phyloP scores from a whole-genome alignment of 23 tunicate species.

The Phallusia fumigata region DNA sequence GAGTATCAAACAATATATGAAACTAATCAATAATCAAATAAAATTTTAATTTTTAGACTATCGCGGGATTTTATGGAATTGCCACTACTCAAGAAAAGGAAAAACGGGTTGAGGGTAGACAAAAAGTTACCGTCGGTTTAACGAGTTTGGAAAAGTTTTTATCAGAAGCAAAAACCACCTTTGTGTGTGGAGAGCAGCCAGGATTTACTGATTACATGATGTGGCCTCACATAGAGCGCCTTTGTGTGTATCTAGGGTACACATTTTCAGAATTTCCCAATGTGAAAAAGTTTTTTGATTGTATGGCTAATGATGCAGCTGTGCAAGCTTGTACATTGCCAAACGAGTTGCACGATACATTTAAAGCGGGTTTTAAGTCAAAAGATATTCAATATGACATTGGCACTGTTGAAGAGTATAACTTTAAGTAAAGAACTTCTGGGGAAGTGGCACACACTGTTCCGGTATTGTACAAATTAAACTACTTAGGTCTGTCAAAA shows the following conservation, averaged over 20 bases:
- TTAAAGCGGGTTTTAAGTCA: neutral
- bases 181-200: slow-evolving; percentile 23
- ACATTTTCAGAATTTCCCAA: neutral
- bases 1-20: no score
- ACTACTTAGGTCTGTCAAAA: no score
- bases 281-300: neutral
- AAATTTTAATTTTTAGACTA: neutral
- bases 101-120: neutral
- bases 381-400: slow-evolving; percentile 4
- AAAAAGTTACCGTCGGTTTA: neutral
- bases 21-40: no score
- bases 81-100: neutral
- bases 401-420: neutral
- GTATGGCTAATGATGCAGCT: neutral
- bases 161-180: neutral
- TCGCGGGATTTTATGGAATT: neutral
- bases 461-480: no score
- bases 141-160: neutral
- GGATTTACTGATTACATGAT: slow-evolving; percentile 46
- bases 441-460: no score
- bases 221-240: slow-evolving; percentile 28
- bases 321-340: neutral
- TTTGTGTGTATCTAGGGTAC: neutral
- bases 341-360: slow-evolving; percentile 1
- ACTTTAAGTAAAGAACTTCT: no score